A percentile compares a stretch with the other conserved stretches of the same genome.
Conservation (phyloP, 2,113 vertebrate species). For the Syngnathus floridae region DNA sequence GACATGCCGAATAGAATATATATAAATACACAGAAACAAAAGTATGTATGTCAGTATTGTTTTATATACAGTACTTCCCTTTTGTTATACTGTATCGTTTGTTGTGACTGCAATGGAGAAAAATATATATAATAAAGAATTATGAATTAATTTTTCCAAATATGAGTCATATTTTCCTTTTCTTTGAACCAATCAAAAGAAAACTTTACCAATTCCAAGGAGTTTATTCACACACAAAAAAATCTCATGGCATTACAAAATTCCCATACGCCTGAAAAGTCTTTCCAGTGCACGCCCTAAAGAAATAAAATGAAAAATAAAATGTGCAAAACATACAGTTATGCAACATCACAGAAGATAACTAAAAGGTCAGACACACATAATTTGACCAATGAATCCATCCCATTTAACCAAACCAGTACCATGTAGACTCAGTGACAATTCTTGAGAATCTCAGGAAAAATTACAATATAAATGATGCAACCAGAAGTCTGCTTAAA, state of each 20-base stretch:
- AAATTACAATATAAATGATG: not conserved
- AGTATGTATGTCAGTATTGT: conserved; percentile 95
- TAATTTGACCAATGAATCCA: not conserved
- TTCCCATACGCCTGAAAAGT: not conserved
- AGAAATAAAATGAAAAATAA: not conserved
- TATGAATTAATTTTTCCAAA: conserved; percentile 88
- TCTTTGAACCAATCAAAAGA: not conserved
- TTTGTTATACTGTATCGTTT: conserved; percentile 99
- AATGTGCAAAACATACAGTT: not conserved
- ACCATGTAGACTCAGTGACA: not conserved
- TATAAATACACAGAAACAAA: conserved; percentile 70
- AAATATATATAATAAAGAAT: conserved; percentile 76
- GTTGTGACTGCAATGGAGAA: conserved; percentile 91
- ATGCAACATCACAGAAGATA: not conserved
- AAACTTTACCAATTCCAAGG: not conserved
- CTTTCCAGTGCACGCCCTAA: not conserved
- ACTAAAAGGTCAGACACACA: not conserved
- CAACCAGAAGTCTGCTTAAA: not conserved
- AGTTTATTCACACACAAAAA: not conserved
- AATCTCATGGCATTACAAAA: not conserved
- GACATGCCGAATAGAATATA: conserved; percentile 39
- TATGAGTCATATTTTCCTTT: conserved; percentile 36
- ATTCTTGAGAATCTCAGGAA: not conserved
- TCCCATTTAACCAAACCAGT: not conserved
- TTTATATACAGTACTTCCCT: conserved; percentile 97